Base-by-base conservation (phyloP, 2,797 vertebrate species). In the Dicrostonyx torquatus region DNA sequence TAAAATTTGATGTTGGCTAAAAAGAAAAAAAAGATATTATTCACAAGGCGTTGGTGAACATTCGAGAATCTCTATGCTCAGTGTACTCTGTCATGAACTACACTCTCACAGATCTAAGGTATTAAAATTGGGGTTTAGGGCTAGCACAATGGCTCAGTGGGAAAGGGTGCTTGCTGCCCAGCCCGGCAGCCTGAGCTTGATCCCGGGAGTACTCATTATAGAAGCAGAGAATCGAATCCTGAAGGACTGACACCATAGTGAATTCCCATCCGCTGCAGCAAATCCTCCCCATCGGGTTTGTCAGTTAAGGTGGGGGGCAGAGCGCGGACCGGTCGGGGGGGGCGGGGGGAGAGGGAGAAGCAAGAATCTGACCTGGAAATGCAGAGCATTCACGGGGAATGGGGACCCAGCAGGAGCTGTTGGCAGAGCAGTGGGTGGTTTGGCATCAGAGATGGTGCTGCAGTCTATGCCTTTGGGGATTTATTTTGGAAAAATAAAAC, bases 401-500 rank as follows among this genome's bases (percentile, higher is more conserved):
- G 0, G 5, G 50, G 29, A 50, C 5, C n/a, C 5, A 64, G 64
- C 48, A 0, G 9, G 2, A 37, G 45, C 6, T n/a, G 17, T 85
- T 55, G 77, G 55, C 90, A 70, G n/a, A 68, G 26, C 4, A 15
- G 43, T 6, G n/a, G 40, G 37, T 11, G 50, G 50, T 5, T 31
- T 14, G 66, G 70, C 2, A 17, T 62, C 4, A 1, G 53, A 82
- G 43, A 26, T 34, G 4, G 4, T 72, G 9, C 8, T 3, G 10
- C 50, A 90, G 34, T 43, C 22, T 64, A 12, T 24, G 66, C 6
- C 8, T 91, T 89, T 79, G 62, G 76, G 64, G 84, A 83, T 77
- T 79, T 14, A 26, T 89, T 93, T 93, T 40, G 55, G 58, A 70
- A 77, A 93, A 92, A 89, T 66, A 62, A 66, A 85, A 70, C 18